Evolutionary conservation across 2,888 invertebrate genomes (phyloP), one percentile per base, ranked within the genome.

Genomic region (Amphipoea lucens): DNA sequence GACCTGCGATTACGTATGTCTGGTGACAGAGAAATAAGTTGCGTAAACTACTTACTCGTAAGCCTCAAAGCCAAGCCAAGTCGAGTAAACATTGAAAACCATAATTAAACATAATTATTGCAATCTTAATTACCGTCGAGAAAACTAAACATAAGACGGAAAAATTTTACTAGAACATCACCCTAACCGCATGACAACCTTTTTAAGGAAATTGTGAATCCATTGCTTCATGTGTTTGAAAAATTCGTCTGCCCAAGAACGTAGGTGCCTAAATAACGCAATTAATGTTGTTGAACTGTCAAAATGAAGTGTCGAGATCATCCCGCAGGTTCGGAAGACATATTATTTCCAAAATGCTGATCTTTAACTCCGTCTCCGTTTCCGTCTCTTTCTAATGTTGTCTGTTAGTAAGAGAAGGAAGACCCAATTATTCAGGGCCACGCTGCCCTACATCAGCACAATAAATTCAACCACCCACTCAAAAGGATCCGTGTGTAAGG

Each of bases 391-490:
- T n/a, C 11, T 42, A 48, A 17, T 48, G 51, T 83, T 23, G 4
- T 9, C 2, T 82, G 14, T 14, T 36, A 23, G 17, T 57, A 40
- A 65, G 51, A 51, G n/a, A 66, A 51, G 36, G 23, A 67, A 71
- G 20, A 42, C 9, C 1, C 17, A 36, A 48, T 57, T 7, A 67
- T 68, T 71, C 79, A 60, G 42, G 42, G 57, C 23, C 40, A 73
- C 7, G 23, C 7, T 69, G 42, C 23, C 51, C 51, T 63, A 85
- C n/a, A 71, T 60, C 51, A 73, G 68, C 60, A 60, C 45, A 76
- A 83, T 77, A 86, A 70, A 86, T 83, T 83, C 65, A 51, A 62
- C 69, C 69, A 69, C 76, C 66, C 65, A 69, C 72, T 69, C 70
- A 66, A 82, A 86, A 83, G 57, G 62, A 40, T 51, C 54, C 54